These are phyloP conservation scores for Tipula unca DNA, from an alignment of 2,888 invertebrate species.

Conservation along the genomic window DNA sequence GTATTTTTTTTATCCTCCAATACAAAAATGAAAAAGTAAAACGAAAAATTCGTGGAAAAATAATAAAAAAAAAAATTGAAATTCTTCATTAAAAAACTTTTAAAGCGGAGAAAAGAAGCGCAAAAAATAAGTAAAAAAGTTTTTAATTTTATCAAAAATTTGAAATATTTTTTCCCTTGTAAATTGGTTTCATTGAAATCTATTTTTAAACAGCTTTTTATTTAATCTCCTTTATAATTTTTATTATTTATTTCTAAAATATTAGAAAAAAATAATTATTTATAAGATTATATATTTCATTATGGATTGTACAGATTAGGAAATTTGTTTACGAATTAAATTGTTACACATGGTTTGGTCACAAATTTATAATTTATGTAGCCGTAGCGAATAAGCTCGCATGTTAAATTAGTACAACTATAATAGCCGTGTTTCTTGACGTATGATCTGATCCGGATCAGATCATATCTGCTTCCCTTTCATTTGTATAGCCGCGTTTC, in stretches of 20 bases:
- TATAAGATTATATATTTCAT: neutral
- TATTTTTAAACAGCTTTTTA: neutral
- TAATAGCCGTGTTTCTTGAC: too few species aligned
- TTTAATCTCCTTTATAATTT: neutral
- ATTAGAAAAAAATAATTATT: neutral
- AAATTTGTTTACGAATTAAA: neutral
- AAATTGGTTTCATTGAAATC: neutral
- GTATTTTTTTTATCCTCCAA: neutral
- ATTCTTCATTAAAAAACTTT: constrained; percentile 10
- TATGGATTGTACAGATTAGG: neutral
- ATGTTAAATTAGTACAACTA: too few species aligned
- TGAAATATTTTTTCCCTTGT: neutral
- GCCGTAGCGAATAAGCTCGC: neutral
- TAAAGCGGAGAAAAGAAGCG: neutral
- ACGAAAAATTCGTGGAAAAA: neutral
- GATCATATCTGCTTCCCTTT: too few species aligned
- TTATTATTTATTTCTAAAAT: neutral
- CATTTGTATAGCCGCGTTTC: too few species aligned
- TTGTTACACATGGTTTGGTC: neutral
- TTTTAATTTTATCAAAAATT: neutral
- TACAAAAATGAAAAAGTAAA: neutral
- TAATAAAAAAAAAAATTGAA: neutral
- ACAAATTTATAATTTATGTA: neutral
- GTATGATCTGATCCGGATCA: too few species aligned
- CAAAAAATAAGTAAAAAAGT: constrained; percentile 1